A percentile compares a stretch with the other conserved stretches of the same genome.
These are phyloP conservation scores for Nomada ferruginata DNA, from an alignment of 2,888 invertebrate species.

Conservation along the genomic window DNA sequence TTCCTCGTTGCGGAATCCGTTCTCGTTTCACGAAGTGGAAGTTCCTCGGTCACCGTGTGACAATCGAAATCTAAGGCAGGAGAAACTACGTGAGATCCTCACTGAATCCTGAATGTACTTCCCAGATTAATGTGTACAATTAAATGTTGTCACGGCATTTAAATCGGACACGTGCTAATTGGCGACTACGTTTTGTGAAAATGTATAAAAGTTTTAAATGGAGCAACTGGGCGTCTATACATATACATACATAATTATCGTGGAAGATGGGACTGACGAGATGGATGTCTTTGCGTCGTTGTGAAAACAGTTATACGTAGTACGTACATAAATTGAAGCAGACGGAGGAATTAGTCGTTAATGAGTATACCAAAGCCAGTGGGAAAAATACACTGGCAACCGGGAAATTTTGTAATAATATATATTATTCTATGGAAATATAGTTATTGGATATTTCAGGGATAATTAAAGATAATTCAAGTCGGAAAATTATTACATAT, in stretches of 20 bases:
- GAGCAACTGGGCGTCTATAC: not conserved
- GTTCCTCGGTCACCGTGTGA: conserved; percentile 35
- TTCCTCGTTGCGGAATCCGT: conserved; percentile 65
- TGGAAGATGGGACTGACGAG: not conserved
- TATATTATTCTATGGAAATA: not conserved
- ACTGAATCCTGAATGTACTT: not conserved
- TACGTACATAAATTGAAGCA: not conserved
- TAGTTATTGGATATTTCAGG: not conserved
- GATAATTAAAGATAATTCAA: not conserved
- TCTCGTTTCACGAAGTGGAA: conserved; percentile 59
- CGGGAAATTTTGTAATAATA: too few relatives aligned
- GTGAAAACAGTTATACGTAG: not conserved
- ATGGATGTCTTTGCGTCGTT: not conserved
- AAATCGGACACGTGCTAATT: not conserved
- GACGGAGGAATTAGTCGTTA: conserved; percentile 2
- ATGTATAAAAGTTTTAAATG: not conserved
- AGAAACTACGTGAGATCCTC: conserved; percentile 27
- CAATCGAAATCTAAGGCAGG: conserved; percentile 42
- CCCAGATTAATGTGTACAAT: conserved; percentile 1
- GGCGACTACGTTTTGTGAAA: not conserved
- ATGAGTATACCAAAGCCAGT: not conserved
- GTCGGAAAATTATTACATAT: not conserved
- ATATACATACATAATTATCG: not conserved
- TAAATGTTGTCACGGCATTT: not conserved
- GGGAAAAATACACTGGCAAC: not conserved